Conservation (phyloP, 2,797 vertebrate species). For the Moxostoma hubbsi region DNA sequence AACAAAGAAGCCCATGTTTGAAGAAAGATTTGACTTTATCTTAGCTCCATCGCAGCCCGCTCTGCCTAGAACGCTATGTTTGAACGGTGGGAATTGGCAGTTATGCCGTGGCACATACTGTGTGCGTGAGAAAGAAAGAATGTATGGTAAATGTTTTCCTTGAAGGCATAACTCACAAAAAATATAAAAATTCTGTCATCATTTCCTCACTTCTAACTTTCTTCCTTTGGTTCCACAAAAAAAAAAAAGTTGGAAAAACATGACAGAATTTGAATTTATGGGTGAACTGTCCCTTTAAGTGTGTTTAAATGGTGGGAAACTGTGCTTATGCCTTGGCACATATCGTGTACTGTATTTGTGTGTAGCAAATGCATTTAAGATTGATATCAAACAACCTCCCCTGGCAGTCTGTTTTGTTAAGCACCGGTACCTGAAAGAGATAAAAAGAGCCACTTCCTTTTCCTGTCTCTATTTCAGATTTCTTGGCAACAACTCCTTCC, state of each 20-base stretch:
- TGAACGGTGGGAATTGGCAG: conserved; percentile 45
- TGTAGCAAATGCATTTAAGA: conserved; percentile 38
- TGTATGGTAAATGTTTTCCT: conserved; percentile 11
- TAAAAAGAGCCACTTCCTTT: conserved; percentile 54
- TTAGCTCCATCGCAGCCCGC: conserved; percentile 29
- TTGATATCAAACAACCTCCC: conserved; percentile 52
- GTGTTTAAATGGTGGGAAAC: conserved; percentile 35
- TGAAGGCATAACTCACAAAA: no score
- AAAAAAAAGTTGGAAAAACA: no score
- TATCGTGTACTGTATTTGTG: conserved; percentile 24
- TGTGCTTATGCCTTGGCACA: conserved; percentile 16
- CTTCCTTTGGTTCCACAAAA: no score
- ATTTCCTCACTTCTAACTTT: no score
- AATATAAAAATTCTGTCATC: no score
- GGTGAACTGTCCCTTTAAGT: not conserved
- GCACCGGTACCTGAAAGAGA: conserved; percentile 41
- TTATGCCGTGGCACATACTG: conserved; percentile 9
- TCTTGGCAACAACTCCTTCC: conserved; percentile 49
- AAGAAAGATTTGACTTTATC: conserved; percentile 57
- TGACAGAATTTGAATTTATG: no score
- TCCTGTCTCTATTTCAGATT: conserved; percentile 43
- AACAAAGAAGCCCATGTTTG: conserved; percentile 65
- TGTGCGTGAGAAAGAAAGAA: conserved; percentile 39
- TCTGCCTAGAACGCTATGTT: conserved; percentile 32
- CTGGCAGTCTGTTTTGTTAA: conserved; percentile 50